These are phyloP conservation scores for Cassiopea xamachana DNA, from an alignment of 30 jellyfish, hydroid and myxozoan genomes.

Conservation along the genomic window DNA sequence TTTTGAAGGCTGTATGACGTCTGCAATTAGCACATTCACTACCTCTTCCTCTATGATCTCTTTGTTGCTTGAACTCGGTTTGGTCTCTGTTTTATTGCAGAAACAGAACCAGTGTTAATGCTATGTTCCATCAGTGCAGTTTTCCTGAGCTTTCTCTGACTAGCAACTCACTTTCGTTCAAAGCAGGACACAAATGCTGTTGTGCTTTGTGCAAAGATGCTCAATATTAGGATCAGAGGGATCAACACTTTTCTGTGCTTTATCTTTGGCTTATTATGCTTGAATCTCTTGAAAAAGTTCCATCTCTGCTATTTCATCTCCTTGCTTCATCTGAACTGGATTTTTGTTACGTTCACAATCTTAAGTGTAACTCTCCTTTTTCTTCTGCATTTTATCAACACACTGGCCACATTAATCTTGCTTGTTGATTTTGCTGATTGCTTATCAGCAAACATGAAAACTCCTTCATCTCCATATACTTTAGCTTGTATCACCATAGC, in stretches of 20 bases:
- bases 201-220: slow-evolving; percentile 9
- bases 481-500: slow-evolving; percentile 27
- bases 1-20: slow-evolving; percentile 56
- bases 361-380: slow-evolving; percentile 2
- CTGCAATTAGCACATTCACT: slow-evolving; percentile 52
- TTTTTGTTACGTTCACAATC: slow-evolving; percentile 8
- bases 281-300: background rate
- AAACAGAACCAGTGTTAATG: slow-evolving; percentile 21
- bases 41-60: slow-evolving; percentile 58
- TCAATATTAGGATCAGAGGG: slow-evolving; percentile 17
- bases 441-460: slow-evolving; percentile 2
- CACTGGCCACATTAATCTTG: slow-evolving; percentile 23
- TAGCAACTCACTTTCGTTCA: slow-evolving; percentile 12
- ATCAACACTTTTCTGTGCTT: background rate
- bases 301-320: slow-evolving; percentile 25
- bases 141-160: slow-evolving; percentile 14
- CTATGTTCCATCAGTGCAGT: slow-evolving; percentile 18
- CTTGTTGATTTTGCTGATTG: slow-evolving; percentile 5
- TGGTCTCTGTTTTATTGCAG: slow-evolving; percentile 71
- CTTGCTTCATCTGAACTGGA: slow-evolving; percentile 25
- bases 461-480: slow-evolving; percentile 21
- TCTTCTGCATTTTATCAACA: slow-evolving; percentile 18
- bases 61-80: slow-evolving; percentile 70
- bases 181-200: slow-evolving; percentile 9
- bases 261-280: slow-evolving; percentile 19